phyloP scores from a whole-genome alignment of 2,113 vertebrate genomes.

The Anoura caudifer region DNA sequence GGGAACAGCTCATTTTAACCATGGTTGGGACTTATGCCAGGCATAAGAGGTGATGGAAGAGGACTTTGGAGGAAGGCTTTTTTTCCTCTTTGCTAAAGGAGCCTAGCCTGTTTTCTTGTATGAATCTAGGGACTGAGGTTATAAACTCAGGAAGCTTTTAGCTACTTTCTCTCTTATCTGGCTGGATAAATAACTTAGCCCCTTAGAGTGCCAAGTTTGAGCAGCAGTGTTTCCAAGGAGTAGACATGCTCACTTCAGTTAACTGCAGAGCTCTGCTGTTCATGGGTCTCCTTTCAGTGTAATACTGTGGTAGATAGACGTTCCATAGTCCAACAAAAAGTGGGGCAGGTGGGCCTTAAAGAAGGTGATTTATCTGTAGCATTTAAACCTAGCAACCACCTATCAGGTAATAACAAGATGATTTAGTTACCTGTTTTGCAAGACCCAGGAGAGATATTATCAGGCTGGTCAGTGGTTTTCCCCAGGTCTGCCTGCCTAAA shows the following conservation, averaged over 20 bases:
- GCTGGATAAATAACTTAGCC: slow-evolving; percentile 27
- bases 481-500: background rate
- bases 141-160: background rate
- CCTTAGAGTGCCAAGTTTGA: background rate
- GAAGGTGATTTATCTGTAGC: background rate
- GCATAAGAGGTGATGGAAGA: background rate
- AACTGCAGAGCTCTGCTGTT: background rate
- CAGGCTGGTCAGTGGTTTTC: background rate
- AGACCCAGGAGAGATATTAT: background rate
- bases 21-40: background rate
- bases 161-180: background rate
- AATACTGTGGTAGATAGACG: background rate
- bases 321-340: background rate
- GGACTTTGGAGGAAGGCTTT: background rate
- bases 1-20: background rate
- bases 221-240: background rate
- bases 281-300: background rate
- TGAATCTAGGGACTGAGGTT: background rate
- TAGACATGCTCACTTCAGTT: background rate
- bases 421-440: background rate
- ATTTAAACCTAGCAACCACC: background rate
- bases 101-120: background rate
- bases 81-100: background rate
- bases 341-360: background rate
- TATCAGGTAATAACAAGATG: background rate